phyloP scores from a whole-genome alignment of 2,113 vertebrate species.

The Solenodon paradoxus region DNA sequence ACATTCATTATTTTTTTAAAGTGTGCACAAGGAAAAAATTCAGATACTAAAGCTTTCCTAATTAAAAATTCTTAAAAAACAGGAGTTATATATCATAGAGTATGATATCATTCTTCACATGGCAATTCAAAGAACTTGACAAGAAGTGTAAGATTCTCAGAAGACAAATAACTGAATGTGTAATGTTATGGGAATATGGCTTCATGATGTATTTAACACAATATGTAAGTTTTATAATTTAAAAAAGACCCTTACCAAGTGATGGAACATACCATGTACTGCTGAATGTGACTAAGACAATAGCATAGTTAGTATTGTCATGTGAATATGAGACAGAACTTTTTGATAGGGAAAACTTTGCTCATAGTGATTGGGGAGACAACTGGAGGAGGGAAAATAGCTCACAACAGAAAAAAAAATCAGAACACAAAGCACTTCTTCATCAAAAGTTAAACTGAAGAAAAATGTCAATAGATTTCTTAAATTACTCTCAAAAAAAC shows the following conservation, averaged over 20 bases:
- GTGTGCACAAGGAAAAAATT: background rate
- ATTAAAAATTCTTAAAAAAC: background rate
- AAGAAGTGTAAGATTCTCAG: background rate
- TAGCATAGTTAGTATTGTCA: background rate
- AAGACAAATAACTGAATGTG: background rate
- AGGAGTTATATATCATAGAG: background rate
- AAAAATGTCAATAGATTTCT: background rate
- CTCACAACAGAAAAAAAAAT: background rate
- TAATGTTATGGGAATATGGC: background rate
- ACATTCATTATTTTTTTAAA: no score
- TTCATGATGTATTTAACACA: background rate
- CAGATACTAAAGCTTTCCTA: background rate
- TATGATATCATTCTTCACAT: background rate
- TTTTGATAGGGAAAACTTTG: background rate
- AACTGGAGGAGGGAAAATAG: background rate
- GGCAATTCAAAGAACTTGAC: background rate
- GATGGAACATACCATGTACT: background rate
- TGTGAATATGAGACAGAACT: background rate
- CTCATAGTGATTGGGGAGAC: background rate
- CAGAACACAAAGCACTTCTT: background rate
- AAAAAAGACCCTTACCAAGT: background rate
- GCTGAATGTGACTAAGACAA: background rate
- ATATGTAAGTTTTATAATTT: background rate
- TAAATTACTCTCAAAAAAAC: slow-evolving; percentile 26
- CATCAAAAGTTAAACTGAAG: background rate